These are phyloP conservation scores for Cettia cetti DNA, from an alignment of 2,113 vertebrate species.

Conservation along the genomic window DNA sequence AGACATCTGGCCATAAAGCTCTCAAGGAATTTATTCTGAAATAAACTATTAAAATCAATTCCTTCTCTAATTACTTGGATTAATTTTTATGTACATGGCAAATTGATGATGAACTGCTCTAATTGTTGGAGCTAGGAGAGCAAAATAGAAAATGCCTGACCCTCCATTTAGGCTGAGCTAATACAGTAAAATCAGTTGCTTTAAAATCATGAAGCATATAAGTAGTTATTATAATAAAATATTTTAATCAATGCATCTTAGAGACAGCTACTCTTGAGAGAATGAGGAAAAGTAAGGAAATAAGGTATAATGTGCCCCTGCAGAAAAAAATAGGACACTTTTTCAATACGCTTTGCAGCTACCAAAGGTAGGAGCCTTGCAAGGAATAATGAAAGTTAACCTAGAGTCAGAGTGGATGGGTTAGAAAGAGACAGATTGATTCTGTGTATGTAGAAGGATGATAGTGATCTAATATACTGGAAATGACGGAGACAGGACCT, in stretches of 20 bases:
- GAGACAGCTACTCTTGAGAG: neutral
- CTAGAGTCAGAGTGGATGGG: neutral
- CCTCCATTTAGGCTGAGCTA: neutral
- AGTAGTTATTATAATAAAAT: neutral
- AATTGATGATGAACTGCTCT: neutral
- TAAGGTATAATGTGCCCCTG: neutral
- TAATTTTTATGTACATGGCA: neutral
- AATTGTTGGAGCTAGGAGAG: neutral
- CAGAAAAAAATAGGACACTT: neutral
- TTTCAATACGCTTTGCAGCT: neutral
- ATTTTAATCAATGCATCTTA: neutral
- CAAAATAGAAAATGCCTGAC: neutral
- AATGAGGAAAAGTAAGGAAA: neutral
- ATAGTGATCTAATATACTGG: neutral
- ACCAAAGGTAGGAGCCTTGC: neutral
- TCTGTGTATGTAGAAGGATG: neutral
- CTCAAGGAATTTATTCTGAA: neutral
- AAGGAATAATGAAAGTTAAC: neutral
- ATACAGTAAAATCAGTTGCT: neutral
- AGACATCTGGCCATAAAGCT: neutral
- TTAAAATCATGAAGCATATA: neutral
- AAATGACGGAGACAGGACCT: neutral
- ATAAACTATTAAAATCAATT: neutral
- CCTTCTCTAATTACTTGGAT: neutral
- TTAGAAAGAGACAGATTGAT: neutral